Percentiles rank a stretch among this genome's conserved stretches.
Evolutionary conservation across 2,888 invertebrate genomes (phyloP).

Genomic region (Tetragnatha montana): DNA sequence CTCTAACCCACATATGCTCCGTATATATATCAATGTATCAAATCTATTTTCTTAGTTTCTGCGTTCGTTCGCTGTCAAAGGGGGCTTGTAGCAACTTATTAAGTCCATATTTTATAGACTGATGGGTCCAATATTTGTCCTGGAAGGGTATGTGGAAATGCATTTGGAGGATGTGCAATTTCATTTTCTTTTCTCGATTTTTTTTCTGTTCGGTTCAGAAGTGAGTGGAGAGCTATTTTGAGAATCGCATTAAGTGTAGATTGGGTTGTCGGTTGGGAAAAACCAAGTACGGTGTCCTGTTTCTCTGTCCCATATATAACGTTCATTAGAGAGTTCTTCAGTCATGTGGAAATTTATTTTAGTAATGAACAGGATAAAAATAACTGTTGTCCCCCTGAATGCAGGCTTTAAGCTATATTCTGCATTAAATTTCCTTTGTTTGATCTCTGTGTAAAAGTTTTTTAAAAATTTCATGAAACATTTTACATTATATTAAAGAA

Average conservation of each 20-base stretch:
- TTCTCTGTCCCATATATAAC: not conserved
- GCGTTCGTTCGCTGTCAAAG: constrained; percentile 1
- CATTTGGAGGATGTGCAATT: not conserved
- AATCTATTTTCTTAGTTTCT: constrained; percentile 42
- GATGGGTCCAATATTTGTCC: not conserved
- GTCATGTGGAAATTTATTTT: not conserved
- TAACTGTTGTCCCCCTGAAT: too few relatives aligned
- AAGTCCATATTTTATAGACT: constrained; percentile 28
- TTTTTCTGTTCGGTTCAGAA: not conserved
- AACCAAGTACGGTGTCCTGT: not conserved
- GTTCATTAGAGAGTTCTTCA: not conserved
- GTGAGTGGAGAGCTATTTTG: not conserved
- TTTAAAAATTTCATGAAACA: too few relatives aligned
- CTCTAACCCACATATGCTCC: constrained; percentile 27
- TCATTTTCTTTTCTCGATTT: not conserved
- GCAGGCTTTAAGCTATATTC: too few relatives aligned
- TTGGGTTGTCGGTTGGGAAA: too few relatives aligned
- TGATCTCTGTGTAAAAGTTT: too few relatives aligned
- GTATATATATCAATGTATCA: constrained; percentile 49
- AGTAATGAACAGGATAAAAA: too few relatives aligned
- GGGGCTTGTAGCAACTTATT: constrained; percentile 21
- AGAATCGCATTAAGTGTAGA: not conserved
- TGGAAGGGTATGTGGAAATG: not conserved
- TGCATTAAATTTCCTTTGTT: too few relatives aligned
- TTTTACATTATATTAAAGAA: too few relatives aligned